Base-by-base conservation (phyloP, 2,888 invertebrate species). In the Ferdinandea cuprea region DNA sequence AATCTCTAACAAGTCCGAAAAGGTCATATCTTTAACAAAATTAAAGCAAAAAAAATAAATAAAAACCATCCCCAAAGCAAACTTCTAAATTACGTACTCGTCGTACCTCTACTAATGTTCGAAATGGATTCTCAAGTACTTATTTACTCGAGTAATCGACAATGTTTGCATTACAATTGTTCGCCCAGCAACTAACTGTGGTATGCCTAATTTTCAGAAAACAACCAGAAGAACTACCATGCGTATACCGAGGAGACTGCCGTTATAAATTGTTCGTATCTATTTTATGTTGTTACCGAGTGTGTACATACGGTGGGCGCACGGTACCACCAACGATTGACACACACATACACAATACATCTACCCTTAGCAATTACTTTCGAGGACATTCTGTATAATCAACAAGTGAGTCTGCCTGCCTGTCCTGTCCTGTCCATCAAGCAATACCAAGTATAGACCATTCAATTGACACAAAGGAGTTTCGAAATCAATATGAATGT, bases 401-500 rank as follows among this genome's bases (percentile, higher is more conserved):
- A 79, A 73, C 79, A 79, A 74, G 79, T 79, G 37, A 54, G 37
- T 61, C 54, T 74, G 54, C 44, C 59, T 59, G 17, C 44, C 37
- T 37, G 19, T 40, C 44, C 40, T 25, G 42, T n/a, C 37, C 32
- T 71, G 17, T 11, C 28, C 35, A 8, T 5, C 21, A 46, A 52
- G 30, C 30, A 58, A 50, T 9, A 44, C 48, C 6, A 32, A 52
- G 35, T 19, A 35, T 42, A 50, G 46, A 7, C 48, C 63, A 48
- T 77, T 65, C 32, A 28, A 30, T 66, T 40, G 21, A 35, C 37
- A 79, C 66, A 73, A 68, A 61, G 61, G 61, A 56, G 37, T 68
- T 68, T 72, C 52, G 46, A 68, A 73, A 74, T 68, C 79, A 74
- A 74, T 79, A 79, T 61, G 40, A 73, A 74, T 79, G 73, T 79